Conservation (phyloP, 2,888 invertebrate genomes). For the Apotomis turbidana region DNA sequence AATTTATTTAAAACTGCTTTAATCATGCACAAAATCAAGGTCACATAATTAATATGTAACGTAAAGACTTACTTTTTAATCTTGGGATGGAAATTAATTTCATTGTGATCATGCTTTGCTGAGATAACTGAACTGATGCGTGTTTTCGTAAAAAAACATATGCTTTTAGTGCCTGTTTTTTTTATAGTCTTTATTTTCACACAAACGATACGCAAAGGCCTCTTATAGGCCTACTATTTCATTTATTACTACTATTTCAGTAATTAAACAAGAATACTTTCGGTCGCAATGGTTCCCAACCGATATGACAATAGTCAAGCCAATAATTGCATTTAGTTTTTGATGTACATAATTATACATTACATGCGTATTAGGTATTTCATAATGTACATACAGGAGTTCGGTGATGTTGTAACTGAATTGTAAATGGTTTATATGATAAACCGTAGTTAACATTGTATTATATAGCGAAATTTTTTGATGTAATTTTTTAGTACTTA, state of each 20-base stretch:
- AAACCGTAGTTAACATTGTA: slow-evolving; percentile 69
- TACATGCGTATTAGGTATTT: slow-evolving; percentile 54
- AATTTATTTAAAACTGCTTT: slow-evolving; percentile 66
- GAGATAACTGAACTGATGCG: background rate
- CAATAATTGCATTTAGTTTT: slow-evolving; percentile 66
- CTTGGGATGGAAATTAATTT: background rate
- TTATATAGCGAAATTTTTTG: slow-evolving; percentile 65
- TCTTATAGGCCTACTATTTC: too few relatives aligned
- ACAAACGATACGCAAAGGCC: background rate
- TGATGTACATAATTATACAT: slow-evolving; percentile 61
- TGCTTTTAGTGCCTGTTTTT: background rate
- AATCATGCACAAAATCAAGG: slow-evolving; percentile 73
- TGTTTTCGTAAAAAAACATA: background rate
- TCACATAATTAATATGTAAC: slow-evolving; percentile 54
- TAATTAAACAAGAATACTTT: background rate
- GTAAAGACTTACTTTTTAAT: slow-evolving; percentile 5
- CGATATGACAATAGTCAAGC: slow-evolving; percentile 44
- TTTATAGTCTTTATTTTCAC: background rate
- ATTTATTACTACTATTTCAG: background rate
- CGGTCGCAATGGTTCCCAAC: background rate
- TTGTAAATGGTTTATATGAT: slow-evolving; percentile 73
- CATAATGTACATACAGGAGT: slow-evolving; percentile 43
- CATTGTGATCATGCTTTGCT: background rate
- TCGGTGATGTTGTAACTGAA: slow-evolving; percentile 45
- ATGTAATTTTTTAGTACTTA: slow-evolving; percentile 75